Evolutionary conservation across 2,888 invertebrate genomes (phyloP).

Genomic region (Cryptocephalus primarius): DNA sequence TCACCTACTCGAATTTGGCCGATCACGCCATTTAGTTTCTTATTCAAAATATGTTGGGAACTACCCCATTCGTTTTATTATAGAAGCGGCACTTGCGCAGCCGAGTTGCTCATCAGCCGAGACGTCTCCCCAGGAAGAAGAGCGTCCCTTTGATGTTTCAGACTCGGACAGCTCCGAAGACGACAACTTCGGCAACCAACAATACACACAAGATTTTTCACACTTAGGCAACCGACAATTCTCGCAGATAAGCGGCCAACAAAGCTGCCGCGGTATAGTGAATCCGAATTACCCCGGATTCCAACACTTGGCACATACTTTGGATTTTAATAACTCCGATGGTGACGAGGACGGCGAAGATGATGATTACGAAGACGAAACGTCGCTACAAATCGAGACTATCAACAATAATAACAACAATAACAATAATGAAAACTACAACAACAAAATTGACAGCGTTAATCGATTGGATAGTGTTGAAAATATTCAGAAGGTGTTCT

Average conservation of each 20-base stretch:
- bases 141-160: constrained; percentile 44
- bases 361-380: constrained; percentile 38
- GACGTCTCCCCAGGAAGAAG: constrained; percentile 42
- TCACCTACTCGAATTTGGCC: too few relatives aligned
- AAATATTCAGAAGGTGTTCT: constrained; percentile 43
- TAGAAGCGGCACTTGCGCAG: constrained; percentile 27
- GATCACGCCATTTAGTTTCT: too few relatives aligned
- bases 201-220: too few relatives aligned
- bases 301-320: constrained; percentile 67
- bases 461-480: constrained; percentile 41
- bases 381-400: constrained; percentile 15
- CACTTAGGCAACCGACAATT: too few relatives aligned
- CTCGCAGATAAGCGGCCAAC: constrained; percentile 18
- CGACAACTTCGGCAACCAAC: constrained; percentile 33
- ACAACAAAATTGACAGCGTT: constrained; percentile 38
- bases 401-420: constrained; percentile 32
- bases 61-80: too few relatives aligned
- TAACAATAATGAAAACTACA: constrained; percentile 31
- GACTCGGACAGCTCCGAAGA: constrained; percentile 38
- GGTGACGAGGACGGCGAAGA: constrained; percentile 39
- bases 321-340: constrained; percentile 37
- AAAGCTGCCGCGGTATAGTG: constrained; percentile 48
- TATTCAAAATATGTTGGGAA: too few relatives aligned
- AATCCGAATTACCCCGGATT: constrained; percentile 80
- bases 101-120: constrained; percentile 37